Percentiles rank a stretch among this genome's conserved stretches.
These are phyloP conservation scores for Aphelenchoides avenae DNA, from an alignment of 1,140 invertebrate genomes.

Conservation along the genomic window DNA sequence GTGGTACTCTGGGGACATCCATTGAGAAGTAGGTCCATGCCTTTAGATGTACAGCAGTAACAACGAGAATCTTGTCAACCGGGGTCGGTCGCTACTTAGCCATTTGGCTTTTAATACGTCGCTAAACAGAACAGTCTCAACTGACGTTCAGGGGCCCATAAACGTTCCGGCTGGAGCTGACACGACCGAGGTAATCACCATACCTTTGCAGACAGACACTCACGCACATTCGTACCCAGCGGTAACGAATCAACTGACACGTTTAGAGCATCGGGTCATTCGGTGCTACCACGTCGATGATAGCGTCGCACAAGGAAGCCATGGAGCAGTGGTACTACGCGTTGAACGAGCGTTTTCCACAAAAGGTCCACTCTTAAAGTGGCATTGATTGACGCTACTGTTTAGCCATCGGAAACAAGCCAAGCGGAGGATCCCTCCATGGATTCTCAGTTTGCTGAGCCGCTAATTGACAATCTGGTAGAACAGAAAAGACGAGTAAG, in stretches of 20 bases:
- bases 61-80: background rate
- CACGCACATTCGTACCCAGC: background rate
- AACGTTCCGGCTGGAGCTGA: slow-evolving; percentile 3
- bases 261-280: slow-evolving; percentile 4
- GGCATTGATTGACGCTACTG: too few relatives aligned
- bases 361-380: too few relatives aligned
- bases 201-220: too few relatives aligned
- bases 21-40: background rate
- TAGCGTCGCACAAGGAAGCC: slow-evolving; percentile 8
- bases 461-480: too few relatives aligned
- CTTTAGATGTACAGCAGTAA: slow-evolving; percentile 1
- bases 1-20: background rate
- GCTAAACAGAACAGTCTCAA: background rate
- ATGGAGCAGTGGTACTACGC: slow-evolving; percentile 7
- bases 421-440: too few relatives aligned
- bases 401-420: too few relatives aligned
- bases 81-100: background rate
- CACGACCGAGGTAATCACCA: slow-evolving; percentile 1
- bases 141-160: slow-evolving; percentile 5
- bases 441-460: too few relatives aligned
- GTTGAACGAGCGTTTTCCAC: slow-evolving; percentile 7
- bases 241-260: background rate
- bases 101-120: background rate
- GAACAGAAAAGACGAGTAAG: too few relatives aligned
- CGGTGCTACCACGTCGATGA: too few relatives aligned